These are phyloP conservation scores for Cynaeus angustus DNA, from an alignment of 2,888 invertebrate species.

Conservation along the genomic window DNA sequence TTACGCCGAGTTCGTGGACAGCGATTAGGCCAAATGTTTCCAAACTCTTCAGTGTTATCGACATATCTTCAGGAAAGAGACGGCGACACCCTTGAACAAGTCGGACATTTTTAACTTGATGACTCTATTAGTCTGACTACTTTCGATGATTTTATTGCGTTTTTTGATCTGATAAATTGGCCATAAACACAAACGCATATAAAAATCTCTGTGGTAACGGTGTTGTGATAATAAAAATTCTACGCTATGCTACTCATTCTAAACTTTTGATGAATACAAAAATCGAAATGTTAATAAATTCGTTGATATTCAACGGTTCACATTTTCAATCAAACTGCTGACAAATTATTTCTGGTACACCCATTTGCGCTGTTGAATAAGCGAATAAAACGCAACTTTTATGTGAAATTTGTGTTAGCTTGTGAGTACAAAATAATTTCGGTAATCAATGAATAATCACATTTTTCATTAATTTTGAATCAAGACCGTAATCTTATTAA, in stretches of 20 bases:
- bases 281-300: no score
- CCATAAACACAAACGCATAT: background rate
- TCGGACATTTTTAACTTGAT: slow-evolving; percentile 67
- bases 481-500: slow-evolving; percentile 3
- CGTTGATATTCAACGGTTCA: background rate
- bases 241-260: no score
- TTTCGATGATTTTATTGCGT: slow-evolving; percentile 57
- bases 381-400: background rate
- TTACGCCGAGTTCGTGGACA: slow-evolving; percentile 67
- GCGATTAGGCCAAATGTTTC: slow-evolving; percentile 69
- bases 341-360: background rate
- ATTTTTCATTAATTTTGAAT: slow-evolving; percentile 16
- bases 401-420: background rate
- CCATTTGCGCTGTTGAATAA: background rate
- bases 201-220: background rate
- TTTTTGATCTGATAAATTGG: slow-evolving; percentile 35
- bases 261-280: no score
- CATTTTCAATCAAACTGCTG: background rate
- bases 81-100: slow-evolving; percentile 69
- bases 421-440: slow-evolving; percentile 7
- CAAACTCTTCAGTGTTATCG: slow-evolving; percentile 65
- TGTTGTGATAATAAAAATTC: no score
- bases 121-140: slow-evolving; percentile 64
- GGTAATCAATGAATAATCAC: slow-evolving; percentile 16
- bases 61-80: slow-evolving; percentile 65